phyloP scores from a whole-genome alignment of 2,888 invertebrate genomes.

The Cantharis nigra region DNA sequence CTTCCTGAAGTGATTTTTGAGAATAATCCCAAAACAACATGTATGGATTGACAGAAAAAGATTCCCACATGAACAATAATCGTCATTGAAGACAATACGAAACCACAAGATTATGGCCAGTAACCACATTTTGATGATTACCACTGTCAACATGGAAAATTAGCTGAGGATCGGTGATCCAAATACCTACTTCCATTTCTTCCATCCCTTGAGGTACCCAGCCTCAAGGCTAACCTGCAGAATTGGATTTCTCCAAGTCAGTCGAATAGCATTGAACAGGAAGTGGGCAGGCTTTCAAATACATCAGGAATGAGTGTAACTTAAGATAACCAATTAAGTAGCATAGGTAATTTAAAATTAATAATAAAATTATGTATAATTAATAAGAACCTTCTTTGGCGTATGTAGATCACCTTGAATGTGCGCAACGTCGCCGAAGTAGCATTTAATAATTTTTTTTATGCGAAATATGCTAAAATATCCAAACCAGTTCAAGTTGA shows the following conservation, averaged over 20 bases:
- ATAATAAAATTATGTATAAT: not conserved
- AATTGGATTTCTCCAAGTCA: not conserved
- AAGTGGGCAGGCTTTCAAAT: not conserved
- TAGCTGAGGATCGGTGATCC: too few relatives aligned
- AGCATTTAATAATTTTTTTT: not conserved
- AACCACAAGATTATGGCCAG: too few relatives aligned
- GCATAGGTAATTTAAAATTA: not conserved
- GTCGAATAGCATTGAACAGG: not conserved
- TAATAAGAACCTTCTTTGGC: not conserved
- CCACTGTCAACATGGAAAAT: too few relatives aligned
- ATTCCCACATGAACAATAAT: too few relatives aligned
- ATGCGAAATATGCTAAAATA: not conserved
- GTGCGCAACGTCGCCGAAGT: not conserved
- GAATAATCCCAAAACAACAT: too few relatives aligned
- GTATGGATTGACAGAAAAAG: too few relatives aligned
- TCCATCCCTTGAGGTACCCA: not conserved
- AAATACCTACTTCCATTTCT: too few relatives aligned
- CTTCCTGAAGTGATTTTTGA: too few relatives aligned
- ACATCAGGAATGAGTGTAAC: not conserved
- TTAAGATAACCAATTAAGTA: not conserved
- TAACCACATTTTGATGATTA: too few relatives aligned
- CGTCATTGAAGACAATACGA: too few relatives aligned
- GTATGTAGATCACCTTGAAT: not conserved
- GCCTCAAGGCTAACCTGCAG: not conserved
- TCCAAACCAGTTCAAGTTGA: not conserved